Evolutionary conservation across 2,888 invertebrate genomes (phyloP).

Genomic region (Hydraecia micacea): DNA sequence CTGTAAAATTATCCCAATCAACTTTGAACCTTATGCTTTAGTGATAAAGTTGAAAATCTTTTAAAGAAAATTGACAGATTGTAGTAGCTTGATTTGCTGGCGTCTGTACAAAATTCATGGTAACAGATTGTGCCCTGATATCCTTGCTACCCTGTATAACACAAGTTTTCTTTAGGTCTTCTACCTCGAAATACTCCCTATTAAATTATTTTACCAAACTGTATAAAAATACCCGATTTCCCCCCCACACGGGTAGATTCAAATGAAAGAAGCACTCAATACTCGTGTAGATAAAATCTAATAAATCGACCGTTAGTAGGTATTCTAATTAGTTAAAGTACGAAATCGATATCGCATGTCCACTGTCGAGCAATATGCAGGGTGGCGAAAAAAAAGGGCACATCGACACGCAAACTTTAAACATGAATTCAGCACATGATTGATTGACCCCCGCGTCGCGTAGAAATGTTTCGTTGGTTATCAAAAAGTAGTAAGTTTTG

Average conservation of each 20-base stretch:
- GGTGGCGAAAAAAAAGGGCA: no score
- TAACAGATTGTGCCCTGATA: background rate
- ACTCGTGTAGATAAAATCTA: background rate
- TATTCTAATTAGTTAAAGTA: no score
- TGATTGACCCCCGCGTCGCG: no score
- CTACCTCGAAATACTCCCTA: background rate
- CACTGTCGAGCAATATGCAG: no score
- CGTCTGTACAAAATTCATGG: background rate
- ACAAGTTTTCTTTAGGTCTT: background rate
- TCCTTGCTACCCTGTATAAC: background rate
- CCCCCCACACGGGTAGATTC: background rate
- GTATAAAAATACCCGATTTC: background rate
- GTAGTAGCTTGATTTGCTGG: no score
- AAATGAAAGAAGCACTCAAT: background rate
- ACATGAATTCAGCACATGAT: no score
- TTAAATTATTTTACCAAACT: background rate
- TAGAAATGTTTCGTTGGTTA: background rate
- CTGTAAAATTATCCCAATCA: no score
- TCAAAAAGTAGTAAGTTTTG: no score
- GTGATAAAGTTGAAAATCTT: no score
- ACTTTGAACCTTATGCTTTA: no score
- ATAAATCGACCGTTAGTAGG: background rate
- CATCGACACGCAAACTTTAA: background rate
- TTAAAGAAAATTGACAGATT: no score
- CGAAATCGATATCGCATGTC: background rate